These are phyloP conservation scores for Pyrochroa serraticornis DNA, from an alignment of 2,888 invertebrate genomes.

Conservation along the genomic window DNA sequence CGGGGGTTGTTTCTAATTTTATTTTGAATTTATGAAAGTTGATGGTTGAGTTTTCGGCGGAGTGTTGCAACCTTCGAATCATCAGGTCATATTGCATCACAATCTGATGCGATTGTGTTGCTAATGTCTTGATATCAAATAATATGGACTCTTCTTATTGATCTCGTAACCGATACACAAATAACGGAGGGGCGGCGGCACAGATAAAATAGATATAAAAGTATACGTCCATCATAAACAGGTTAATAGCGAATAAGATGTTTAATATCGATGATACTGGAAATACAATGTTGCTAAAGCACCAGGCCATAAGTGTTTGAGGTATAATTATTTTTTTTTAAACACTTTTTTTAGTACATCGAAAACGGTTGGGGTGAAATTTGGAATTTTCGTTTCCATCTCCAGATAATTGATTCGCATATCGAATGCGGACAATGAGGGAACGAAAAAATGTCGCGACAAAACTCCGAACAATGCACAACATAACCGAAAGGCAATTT, in stretches of 20 bases:
- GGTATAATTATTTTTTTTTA: neutral
- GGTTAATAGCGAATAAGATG: slow-evolving; percentile 41
- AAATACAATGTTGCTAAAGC: slow-evolving; percentile 37
- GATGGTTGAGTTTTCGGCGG: slow-evolving; percentile 30
- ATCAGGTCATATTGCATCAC: slow-evolving; percentile 30
- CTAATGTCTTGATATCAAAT: slow-evolving; percentile 38
- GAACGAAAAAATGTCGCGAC: slow-evolving; percentile 40
- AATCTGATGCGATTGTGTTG: slow-evolving; percentile 36
- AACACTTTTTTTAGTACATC: neutral
- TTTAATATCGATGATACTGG: slow-evolving; percentile 39
- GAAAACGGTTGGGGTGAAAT: neutral
- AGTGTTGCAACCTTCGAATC: slow-evolving; percentile 26
- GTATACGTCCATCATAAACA: slow-evolving; percentile 39
- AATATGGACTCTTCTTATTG: slow-evolving; percentile 37
- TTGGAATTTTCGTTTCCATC: neutral
- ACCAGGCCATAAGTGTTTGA: slow-evolving; percentile 2
- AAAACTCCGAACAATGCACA: slow-evolving; percentile 37
- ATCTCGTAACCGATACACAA: slow-evolving; percentile 31
- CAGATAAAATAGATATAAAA: slow-evolving; percentile 41
- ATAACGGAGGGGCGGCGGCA: slow-evolving; percentile 28
- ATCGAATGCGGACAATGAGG: neutral
- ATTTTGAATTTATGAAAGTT: neutral
- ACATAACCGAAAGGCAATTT: slow-evolving; percentile 47
- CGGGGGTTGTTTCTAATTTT: neutral
- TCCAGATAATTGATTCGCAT: too few species aligned